Evolutionary conservation across 2,113 vertebrate genomes (phyloP).

Genomic region (Conger conger): DNA sequence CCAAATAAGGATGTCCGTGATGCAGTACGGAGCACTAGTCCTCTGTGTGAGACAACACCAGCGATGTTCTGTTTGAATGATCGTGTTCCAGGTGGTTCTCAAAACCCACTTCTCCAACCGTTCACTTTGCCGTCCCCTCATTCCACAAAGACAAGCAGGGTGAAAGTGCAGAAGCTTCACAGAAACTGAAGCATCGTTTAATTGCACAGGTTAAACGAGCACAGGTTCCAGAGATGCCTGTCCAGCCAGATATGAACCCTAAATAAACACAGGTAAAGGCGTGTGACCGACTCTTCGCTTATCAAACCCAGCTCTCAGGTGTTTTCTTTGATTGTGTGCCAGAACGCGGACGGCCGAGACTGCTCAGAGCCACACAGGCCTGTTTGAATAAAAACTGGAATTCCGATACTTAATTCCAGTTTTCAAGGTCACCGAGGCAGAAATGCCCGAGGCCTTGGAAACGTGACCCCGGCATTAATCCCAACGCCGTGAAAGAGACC

Average conservation of each 20-base stretch:
- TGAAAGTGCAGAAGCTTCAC: neutral
- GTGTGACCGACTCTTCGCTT: neutral
- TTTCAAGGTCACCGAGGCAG: neutral
- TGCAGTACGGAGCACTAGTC: neutral
- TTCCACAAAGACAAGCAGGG: neutral
- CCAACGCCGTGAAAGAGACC: neutral
- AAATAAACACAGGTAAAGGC: neutral
- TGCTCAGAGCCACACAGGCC: neutral
- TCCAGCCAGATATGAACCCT: neutral
- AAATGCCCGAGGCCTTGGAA: neutral
- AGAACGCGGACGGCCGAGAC: neutral
- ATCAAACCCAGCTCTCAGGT: constrained; percentile 12
- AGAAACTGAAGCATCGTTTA: neutral
- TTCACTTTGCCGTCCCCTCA: neutral
- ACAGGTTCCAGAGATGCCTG: neutral
- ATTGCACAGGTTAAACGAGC: no score
- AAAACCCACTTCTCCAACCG: neutral
- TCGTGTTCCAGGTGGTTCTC: neutral
- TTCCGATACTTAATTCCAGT: neutral
- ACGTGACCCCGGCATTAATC: constrained; percentile 6
- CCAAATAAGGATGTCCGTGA: constrained; percentile 9
- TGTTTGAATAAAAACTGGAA: neutral
- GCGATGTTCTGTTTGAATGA: neutral
- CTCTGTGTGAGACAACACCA: neutral
- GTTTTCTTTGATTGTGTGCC: constrained; percentile 18